Base-by-base conservation (phyloP, 2,888 invertebrate species). In the Exephanes ischioxanthus region DNA sequence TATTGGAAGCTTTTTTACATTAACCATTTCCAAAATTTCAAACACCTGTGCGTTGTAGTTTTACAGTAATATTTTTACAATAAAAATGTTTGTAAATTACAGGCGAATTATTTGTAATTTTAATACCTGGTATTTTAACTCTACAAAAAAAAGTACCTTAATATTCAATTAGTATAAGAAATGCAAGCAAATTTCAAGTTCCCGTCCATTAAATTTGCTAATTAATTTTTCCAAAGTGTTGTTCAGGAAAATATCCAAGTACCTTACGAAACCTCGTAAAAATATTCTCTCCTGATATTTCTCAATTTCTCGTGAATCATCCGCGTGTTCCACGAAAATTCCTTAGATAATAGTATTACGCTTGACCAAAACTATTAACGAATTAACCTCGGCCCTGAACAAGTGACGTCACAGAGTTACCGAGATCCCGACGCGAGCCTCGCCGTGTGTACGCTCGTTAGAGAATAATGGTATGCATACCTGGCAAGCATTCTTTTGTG, bases 391-490 rank as follows among this genome's bases (percentile, higher is more conserved):
- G 63, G 53, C 75, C 79, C 37, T 79, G 83, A 83, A 63, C 22
- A 71, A 55, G 67, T 85, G 87, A 72, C 76, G 78, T 81, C 53
- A 85, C 80, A 83, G 81, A 80, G 72, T 79, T 63, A 70, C 75
- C 85, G 75, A 75, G 79, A 63, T 85, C 83, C 70, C 71, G 9
- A 41, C 63, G 53, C 55, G 61, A 80, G 61, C 68, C 72, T 63
- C 37, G 75, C 11, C 68, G 37, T 68, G 45, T 37, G 83, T 63
- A 53, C 73, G 87, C 78, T 87, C 87, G 87, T 87, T 87, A 85
- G 87, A 86, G 77, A 83, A 85, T 82, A 86, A 84, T 80, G 86
- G 84, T 85, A 85, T 85, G 85, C 84, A 80, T 85, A 84, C 81
- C 82, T 83, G 86, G 70, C 73, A 78, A 86, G 55, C 84, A 77